Evolutionary conservation across 1,140 invertebrate species (phyloP), one percentile per base, ranked within the genome.

Genomic region (Pteromalus puparum): DNA sequence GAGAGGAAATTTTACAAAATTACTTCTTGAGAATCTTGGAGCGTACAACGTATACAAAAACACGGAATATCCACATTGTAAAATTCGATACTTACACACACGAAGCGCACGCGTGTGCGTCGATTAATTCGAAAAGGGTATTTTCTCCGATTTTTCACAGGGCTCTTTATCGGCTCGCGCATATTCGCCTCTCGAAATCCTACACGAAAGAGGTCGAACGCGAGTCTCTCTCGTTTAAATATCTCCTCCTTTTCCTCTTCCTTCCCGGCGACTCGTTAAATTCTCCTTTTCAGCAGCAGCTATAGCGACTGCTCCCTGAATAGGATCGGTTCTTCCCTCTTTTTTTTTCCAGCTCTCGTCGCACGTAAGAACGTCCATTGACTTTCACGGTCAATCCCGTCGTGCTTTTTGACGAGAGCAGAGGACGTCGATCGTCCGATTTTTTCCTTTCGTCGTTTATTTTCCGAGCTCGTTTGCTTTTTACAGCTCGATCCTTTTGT

Each of bases 241-340:
- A 86, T 86, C 72, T 68, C 82, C 48, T 68, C 82, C 48, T 61
- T 86, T 67, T 68, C 82, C 48, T 68, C 82, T 38, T 61, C 77
- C n/a, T 81, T 83, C 53, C 24, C 87, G 86, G 85, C 85, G 79
- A 87, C 87, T 89, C 88, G 87, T 89, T 89, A 89, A 89, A 88
- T 87, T 88, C 86, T 86, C 85, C 87, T 87, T 87, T 89, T 84
- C 82, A 84, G 30, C 48, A 84, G 86, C 79, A 86, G 85, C 85
- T 5, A 5, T 15, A 2, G 18, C 15, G 15, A 81, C 82, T 87
- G 81, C 79, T 86, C 83, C 30, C 85, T 82, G 85, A 87, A 76
- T 67, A 76, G n/a, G 26, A 73, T 73, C 15, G 68, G 67, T 21
- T 73, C 67, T 48, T 86, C 86, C 84, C 84, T 87, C 86, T 26